phyloP scores from a whole-genome alignment of 1,140 invertebrate species.

The Lutraria rhynchaena region DNA sequence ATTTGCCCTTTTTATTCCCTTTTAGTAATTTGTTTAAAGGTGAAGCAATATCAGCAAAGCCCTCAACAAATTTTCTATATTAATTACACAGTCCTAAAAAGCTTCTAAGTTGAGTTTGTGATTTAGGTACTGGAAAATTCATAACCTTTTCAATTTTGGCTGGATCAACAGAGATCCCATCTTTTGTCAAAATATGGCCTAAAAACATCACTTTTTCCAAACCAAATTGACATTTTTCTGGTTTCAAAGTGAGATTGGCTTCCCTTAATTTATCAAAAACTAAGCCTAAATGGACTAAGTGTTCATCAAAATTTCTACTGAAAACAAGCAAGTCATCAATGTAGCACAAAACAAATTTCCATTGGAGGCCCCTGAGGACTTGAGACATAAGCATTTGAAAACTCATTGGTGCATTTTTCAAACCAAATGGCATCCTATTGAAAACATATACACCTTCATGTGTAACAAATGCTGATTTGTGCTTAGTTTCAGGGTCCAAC shows the following conservation, averaged over 20 bases:
- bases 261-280: conserved; percentile 50
- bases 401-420: conserved; percentile 37
- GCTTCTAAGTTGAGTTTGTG: conserved; percentile 77
- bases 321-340: conserved; percentile 63
- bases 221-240: conserved; percentile 63
- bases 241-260: conserved; percentile 63
- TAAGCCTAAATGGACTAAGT: conserved; percentile 51
- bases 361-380: conserved; percentile 46
- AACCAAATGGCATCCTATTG: conserved; percentile 58
- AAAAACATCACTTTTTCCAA: conserved; percentile 60
- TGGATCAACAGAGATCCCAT: conserved; percentile 57
- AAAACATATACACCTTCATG: conserved; percentile 60
- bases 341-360: conserved; percentile 59
- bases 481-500: conserved; percentile 52
- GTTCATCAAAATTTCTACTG: conserved; percentile 56
- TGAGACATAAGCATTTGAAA: conserved; percentile 58
- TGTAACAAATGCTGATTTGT: conserved; percentile 62
- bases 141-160: conserved; percentile 37
- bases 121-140: conserved; percentile 68
- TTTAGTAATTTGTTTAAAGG: conserved; percentile 78
- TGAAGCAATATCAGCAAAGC: conserved; percentile 73
- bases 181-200: conserved; percentile 59
- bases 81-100: conserved; percentile 83
- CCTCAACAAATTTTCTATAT: conserved; percentile 76
- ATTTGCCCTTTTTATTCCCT: conserved; percentile 72